Evolutionary conservation across 1,140 invertebrate species (phyloP).

Genomic region (Apis laboriosa): DNA sequence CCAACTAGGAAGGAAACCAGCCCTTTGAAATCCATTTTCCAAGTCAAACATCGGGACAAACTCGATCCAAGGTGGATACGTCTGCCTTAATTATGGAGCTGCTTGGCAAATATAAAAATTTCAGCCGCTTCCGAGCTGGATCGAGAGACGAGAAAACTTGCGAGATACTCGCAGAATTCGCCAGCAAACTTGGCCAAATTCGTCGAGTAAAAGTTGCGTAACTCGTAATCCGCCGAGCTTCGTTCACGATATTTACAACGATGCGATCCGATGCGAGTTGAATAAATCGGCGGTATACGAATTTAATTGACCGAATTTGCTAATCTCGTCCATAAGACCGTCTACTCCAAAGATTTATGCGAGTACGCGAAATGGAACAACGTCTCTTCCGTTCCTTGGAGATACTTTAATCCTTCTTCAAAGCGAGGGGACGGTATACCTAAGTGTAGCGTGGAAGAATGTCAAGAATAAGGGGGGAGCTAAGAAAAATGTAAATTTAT

Average conservation of each 20-base stretch:
- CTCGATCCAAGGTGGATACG: background rate
- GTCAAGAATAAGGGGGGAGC: background rate
- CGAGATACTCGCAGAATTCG: background rate
- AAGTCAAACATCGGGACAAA: background rate
- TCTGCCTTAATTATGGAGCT: constrained; percentile 6
- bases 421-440: background rate
- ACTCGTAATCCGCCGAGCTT: background rate
- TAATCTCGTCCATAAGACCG: background rate
- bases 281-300: constrained; percentile 6
- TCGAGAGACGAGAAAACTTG: background rate
- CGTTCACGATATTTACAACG: constrained; percentile 14
- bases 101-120: constrained; percentile 30
- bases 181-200: background rate
- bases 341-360: background rate
- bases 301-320: constrained; percentile 25
- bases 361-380: constrained; percentile 1
- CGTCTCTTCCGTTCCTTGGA: background rate
- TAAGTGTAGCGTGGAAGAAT: background rate
- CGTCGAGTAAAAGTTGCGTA: background rate
- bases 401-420: constrained; percentile 5
- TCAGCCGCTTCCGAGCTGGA: background rate
- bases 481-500: constrained; percentile 38
- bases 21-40: too few relatives aligned
- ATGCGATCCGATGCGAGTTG: background rate
- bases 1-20: too few relatives aligned